Conservation (phyloP, 2,888 invertebrate genomes). For the Drosophila macrospina region DNA sequence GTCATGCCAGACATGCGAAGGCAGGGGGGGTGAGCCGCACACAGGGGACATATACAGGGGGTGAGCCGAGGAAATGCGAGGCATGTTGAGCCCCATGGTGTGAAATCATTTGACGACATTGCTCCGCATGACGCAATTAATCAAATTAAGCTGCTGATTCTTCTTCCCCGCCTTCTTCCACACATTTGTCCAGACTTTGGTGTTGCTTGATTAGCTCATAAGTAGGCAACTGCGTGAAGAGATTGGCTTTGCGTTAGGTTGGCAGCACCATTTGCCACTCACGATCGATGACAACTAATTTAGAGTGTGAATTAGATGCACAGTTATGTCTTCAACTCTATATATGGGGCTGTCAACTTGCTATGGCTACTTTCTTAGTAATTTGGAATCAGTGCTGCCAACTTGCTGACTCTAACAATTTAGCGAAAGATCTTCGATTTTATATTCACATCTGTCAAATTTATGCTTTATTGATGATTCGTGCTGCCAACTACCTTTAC, state of each 20-base stretch:
- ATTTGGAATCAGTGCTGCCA: background rate
- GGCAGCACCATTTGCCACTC: slow-evolving; percentile 19
- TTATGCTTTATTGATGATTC: no score
- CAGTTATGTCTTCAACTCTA: background rate
- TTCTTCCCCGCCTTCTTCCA: slow-evolving; percentile 34
- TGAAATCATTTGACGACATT: slow-evolving; percentile 76
- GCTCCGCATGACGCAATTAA: slow-evolving; percentile 80
- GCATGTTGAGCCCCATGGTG: slow-evolving; percentile 50
- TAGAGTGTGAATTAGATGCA: background rate
- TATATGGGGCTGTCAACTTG: slow-evolving; percentile 10
- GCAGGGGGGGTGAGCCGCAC: slow-evolving; percentile 9
- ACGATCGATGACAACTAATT: slow-evolving; percentile 12
- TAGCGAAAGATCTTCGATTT: no score
- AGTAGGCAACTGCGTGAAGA: slow-evolving; percentile 49
- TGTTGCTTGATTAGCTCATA: slow-evolving; percentile 71
- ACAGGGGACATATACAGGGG: slow-evolving; percentile 7
- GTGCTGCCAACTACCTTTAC: background rate
- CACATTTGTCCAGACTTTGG: slow-evolving; percentile 31
- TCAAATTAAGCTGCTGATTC: slow-evolving; percentile 71
- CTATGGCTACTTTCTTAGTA: background rate
- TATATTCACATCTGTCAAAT: no score
- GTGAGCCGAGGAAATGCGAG: background rate
- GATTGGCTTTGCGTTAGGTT: slow-evolving; percentile 29
- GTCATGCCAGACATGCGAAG: slow-evolving; percentile 29
- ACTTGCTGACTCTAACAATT: background rate